These are phyloP conservation scores for Agrypnia vestita DNA, from an alignment of 1,140 invertebrate species.

Conservation along the genomic window DNA sequence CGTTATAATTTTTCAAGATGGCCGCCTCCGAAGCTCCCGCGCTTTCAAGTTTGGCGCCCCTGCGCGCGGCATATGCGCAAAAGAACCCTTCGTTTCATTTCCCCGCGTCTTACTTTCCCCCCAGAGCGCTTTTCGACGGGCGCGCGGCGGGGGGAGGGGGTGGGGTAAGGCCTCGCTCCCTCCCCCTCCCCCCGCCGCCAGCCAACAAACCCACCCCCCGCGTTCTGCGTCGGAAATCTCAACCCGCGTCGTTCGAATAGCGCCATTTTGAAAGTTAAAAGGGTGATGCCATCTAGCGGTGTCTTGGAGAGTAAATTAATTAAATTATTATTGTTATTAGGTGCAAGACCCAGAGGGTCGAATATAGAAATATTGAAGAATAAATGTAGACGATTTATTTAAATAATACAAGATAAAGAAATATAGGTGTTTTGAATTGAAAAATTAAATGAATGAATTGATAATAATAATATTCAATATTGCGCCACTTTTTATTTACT, in stretches of 20 bases:
- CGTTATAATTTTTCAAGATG: too few relatives aligned
- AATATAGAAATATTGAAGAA: too few relatives aligned
- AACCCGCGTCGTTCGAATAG: conserved; percentile 34
- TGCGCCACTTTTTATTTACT: too few relatives aligned
- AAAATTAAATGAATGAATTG: too few relatives aligned
- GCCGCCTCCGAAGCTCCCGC: too few relatives aligned
- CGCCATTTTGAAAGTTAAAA: conserved; percentile 38
- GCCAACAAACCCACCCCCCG: conserved; percentile 12
- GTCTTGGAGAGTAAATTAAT: background rate
- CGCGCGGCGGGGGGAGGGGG: background rate
- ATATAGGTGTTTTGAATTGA: too few relatives aligned
- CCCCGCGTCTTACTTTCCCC: conserved; percentile 58
- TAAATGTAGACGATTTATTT: too few relatives aligned
- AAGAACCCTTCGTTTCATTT: conserved; percentile 55
- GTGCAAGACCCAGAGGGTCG: too few relatives aligned
- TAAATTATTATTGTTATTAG: background rate
- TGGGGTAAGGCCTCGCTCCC: background rate
- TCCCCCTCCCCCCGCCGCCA: background rate
- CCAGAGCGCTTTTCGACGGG: too few relatives aligned
- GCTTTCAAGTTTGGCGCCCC: conserved; percentile 21
- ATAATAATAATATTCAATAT: too few relatives aligned
- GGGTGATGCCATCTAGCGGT: background rate
- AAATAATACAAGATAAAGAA: too few relatives aligned
- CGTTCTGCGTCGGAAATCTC: conserved; percentile 15
- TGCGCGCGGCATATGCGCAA: conserved; percentile 56